Evolutionary conservation across 92 coral and sea anemone genomes (phyloP), one percentile per base, ranked within the genome.

Genomic region (Phenganax subtilis): DNA sequence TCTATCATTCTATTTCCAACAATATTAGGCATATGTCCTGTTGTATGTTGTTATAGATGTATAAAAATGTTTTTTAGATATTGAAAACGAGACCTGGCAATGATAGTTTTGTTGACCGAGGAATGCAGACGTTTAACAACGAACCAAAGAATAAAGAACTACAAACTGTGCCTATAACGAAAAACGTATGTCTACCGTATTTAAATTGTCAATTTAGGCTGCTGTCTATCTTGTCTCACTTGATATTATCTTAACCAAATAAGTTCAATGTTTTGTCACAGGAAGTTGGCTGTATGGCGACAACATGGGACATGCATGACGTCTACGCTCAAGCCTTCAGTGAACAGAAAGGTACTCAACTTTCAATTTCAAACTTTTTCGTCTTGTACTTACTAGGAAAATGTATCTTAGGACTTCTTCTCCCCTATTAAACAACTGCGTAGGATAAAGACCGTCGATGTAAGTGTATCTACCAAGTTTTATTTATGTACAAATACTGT

Each of bases 271-370:
- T 20, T 51, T 75, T 54, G n/a, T 67, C 77, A 5, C 75, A 94
- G 98, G 98, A 94, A 57, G 88, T 90, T 71, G 97, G 97, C 12
- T 94, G 98, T 75, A 83, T 90, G 88, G 98, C 98, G 51, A 88
- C 97, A 12, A 92, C 89, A 7, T 94, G 98, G 98, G 98, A 94
- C 85, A 94, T 94, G 97, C 89, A 90, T 77, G 98, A 94, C 75
- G 91, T 96, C 4, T 87, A 88, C 44, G 85, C 84, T 30, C 51
- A 75, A 8, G 64, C 81, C 62, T 85, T 82, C 59, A 62, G 63
- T 5, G 87, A 75, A 44, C 84, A 80, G 70, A 87, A 90, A 86
- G 98, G 98, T 94, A 63, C 10, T 80, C 47, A 37, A 37, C 5
- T 37, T 37, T 37, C 47, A 1, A 2, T 37, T 37, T 37, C 5